Percentiles rank a stretch among this genome's conserved stretches.
These are phyloP conservation scores for Notarius lentiginosus DNA, from an alignment of 2,113 vertebrate genomes.

Conservation along the genomic window DNA sequence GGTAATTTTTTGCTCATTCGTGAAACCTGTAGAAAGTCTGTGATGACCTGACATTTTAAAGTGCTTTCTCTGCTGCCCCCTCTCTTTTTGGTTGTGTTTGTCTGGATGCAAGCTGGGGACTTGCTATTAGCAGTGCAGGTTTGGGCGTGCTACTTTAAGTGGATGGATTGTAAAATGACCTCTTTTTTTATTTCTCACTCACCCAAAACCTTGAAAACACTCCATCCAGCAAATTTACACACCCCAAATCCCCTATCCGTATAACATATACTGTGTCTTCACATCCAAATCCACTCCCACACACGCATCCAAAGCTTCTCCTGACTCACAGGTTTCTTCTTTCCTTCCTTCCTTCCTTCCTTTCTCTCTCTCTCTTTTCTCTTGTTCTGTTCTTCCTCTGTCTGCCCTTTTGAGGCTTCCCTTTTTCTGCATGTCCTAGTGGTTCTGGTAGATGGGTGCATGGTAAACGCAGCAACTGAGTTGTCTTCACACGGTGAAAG, in stretches of 20 bases:
- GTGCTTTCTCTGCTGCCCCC: slow-evolving; percentile 21
- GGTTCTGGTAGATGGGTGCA: slow-evolving; percentile 99
- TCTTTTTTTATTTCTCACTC: slow-evolving; percentile 37
- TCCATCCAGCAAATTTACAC: slow-evolving; percentile 36
- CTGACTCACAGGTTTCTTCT: slow-evolving; percentile 16
- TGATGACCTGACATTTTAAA: slow-evolving; percentile 28
- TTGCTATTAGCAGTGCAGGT: slow-evolving; percentile 64
- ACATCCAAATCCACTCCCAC: slow-evolving; percentile 22
- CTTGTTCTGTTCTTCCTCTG: slow-evolving; percentile 41
- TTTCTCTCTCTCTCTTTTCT: slow-evolving; percentile 27
- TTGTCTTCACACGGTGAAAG: slow-evolving; percentile 87
- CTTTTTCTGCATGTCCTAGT: slow-evolving; percentile 92
- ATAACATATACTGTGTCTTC: slow-evolving; percentile 41
- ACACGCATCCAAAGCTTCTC: slow-evolving; percentile 37
- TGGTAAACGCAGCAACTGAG: slow-evolving; percentile 95
- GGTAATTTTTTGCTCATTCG: slow-evolving; percentile 39
- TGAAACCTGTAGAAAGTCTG: slow-evolving; percentile 27
- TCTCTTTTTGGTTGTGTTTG: slow-evolving; percentile 49
- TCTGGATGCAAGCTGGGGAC: slow-evolving; percentile 69
- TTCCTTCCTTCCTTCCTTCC: slow-evolving; percentile 27
- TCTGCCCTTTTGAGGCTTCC: slow-evolving; percentile 53
- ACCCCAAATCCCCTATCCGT: slow-evolving; percentile 7
- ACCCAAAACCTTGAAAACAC: slow-evolving; percentile 34
- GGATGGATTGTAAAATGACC: slow-evolving; percentile 65
- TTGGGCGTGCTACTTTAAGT: slow-evolving; percentile 70